These are phyloP conservation scores for Cyclargus thomasi DNA, from an alignment of 1,140 invertebrate genomes.

Conservation along the genomic window DNA sequence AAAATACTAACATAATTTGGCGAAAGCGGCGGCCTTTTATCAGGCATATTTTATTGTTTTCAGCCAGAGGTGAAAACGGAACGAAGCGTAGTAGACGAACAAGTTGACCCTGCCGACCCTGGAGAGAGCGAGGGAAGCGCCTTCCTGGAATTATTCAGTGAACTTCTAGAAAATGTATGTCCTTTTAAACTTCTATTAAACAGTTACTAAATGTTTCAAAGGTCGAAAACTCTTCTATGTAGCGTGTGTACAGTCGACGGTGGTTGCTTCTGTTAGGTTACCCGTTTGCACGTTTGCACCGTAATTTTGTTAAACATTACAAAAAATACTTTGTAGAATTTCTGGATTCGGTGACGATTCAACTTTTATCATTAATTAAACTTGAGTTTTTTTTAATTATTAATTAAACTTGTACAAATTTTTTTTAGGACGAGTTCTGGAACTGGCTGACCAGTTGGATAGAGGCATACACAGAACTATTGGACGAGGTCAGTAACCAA, in stretches of 20 bases:
- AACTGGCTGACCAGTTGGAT: conserved; percentile 34
- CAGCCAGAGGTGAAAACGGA: neutral
- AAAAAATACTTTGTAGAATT: no score
- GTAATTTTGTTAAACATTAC: no score
- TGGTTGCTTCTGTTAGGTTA: no score
- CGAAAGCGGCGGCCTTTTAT: neutral
- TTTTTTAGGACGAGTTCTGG: conserved; percentile 32
- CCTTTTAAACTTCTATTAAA: neutral
- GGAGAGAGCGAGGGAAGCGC: neutral
- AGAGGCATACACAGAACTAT: conserved; percentile 26
- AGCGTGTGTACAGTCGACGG: no score
- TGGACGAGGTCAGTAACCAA: conserved; percentile 31
- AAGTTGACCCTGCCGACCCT: neutral
- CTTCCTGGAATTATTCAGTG: neutral
- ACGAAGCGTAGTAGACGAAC: neutral
- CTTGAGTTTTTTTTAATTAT: neutral
- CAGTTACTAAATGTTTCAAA: no score
- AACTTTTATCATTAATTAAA: no score
- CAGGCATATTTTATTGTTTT: neutral
- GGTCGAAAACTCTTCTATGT: no score
- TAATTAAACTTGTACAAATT: conserved; percentile 15
- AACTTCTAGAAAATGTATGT: neutral
- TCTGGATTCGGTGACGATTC: no score
- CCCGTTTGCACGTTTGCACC: no score
- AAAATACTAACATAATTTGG: neutral